phyloP scores from a whole-genome alignment of 2,113 vertebrate genomes.

The Periophthalmodon schlosseri region DNA sequence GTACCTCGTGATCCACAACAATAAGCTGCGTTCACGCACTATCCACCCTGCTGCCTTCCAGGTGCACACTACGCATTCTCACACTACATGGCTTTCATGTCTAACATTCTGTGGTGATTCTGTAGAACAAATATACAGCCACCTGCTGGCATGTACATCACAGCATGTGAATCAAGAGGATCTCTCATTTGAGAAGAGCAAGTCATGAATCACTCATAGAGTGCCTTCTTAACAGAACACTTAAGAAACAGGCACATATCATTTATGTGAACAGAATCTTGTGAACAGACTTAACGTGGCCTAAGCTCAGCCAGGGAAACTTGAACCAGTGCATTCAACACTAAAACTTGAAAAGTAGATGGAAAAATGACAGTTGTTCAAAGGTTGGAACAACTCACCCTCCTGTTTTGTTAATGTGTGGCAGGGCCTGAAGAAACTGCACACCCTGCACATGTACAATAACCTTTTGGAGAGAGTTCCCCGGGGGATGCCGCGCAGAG shows the following conservation, averaged over 20 bases:
- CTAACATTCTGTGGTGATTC: neutral
- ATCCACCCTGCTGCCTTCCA: slow-evolving; percentile 89
- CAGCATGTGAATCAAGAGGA: neutral
- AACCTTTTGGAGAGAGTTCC: slow-evolving; percentile 92
- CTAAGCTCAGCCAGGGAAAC: neutral
- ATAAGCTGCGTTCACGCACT: slow-evolving; percentile 86
- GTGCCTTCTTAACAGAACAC: too few relatives aligned
- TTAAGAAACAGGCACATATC: too few relatives aligned
- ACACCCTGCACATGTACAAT: slow-evolving; percentile 97
- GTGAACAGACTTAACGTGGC: too few relatives aligned
- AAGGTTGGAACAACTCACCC: neutral
- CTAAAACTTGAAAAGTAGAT: too few relatives aligned
- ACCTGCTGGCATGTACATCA: neutral
- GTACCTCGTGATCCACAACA: slow-evolving; percentile 96
- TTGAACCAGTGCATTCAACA: neutral
- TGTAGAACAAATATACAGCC: neutral
- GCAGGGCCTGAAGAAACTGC: slow-evolving; percentile 90
- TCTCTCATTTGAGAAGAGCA: too few relatives aligned
- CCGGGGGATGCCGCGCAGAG: slow-evolving; percentile 87
- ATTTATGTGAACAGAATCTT: too few relatives aligned
- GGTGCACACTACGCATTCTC: slow-evolving; percentile 20
- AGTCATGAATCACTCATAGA: too few relatives aligned
- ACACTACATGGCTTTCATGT: neutral
- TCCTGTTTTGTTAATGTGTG: neutral
- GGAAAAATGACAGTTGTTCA: too few relatives aligned